These are phyloP conservation scores for Vultur gryphus DNA, from an alignment of 2,797 vertebrate species.

Conservation along the genomic window DNA sequence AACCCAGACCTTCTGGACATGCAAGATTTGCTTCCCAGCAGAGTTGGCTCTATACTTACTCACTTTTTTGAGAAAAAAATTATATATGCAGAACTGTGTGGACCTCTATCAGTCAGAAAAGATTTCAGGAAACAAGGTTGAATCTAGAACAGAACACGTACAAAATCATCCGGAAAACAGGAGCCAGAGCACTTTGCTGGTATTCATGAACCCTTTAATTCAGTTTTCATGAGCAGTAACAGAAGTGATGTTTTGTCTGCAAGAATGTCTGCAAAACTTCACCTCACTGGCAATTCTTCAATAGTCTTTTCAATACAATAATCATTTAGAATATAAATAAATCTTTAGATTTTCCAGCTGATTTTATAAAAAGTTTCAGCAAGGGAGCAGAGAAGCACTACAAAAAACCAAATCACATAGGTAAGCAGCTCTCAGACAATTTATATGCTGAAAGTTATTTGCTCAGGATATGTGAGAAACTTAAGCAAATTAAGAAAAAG, in stretches of 20 bases:
- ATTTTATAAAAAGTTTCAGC: neutral
- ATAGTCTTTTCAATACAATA: neutral
- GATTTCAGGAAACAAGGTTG: neutral
- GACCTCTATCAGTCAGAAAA: neutral
- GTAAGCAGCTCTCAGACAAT: neutral
- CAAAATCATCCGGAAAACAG: neutral
- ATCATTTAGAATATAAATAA: neutral
- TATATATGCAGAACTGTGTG: neutral
- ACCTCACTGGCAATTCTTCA: neutral
- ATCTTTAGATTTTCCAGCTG: neutral
- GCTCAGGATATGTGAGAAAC: neutral
- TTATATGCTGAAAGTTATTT: neutral
- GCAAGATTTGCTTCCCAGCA: neutral
- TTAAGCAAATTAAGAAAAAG: neutral
- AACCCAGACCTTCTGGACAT: neutral
- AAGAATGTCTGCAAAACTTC: neutral
- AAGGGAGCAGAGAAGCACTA: neutral
- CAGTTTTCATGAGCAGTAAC: neutral
- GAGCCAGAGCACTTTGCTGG: neutral
- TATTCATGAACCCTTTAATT: neutral
- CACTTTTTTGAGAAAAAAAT: neutral
- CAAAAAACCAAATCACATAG: neutral
- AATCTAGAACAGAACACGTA: neutral
- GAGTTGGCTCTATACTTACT: neutral
- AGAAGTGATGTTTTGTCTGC: neutral